Percentiles rank a stretch among this genome's conserved stretches.
Conservation (phyloP, 1,140 invertebrate genomes). For the Drosophila paulistorum region DNA sequence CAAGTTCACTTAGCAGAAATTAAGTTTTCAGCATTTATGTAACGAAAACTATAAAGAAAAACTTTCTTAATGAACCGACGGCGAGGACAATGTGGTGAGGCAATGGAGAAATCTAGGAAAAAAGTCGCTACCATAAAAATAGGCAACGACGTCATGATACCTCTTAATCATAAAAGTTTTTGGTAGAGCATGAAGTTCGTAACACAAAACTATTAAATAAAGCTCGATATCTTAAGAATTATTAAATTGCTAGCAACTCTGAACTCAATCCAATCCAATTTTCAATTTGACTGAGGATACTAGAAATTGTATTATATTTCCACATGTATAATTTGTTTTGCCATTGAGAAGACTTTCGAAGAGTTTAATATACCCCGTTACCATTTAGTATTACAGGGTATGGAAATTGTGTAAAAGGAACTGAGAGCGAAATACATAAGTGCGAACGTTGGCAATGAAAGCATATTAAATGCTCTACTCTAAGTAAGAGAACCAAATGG, state of each 20-base stretch:
- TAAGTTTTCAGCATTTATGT: slow-evolving; percentile 79
- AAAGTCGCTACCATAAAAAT: slow-evolving; percentile 23
- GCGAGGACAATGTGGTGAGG: slow-evolving; percentile 75
- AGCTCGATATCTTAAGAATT: no score
- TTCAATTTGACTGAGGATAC: no score
- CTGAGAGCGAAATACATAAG: slow-evolving; percentile 17
- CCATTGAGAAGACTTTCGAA: not conserved
- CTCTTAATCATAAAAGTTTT: not conserved
- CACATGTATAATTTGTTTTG: no score
- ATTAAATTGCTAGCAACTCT: no score
- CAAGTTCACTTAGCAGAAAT: slow-evolving; percentile 79
- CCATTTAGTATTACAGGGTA: not conserved
- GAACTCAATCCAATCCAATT: no score
- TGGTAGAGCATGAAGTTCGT: not conserved
- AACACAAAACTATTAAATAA: not conserved
- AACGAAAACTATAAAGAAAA: slow-evolving; percentile 79
- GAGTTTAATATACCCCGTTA: not conserved
- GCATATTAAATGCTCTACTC: slow-evolving; percentile 38
- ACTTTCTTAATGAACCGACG: slow-evolving; percentile 71
- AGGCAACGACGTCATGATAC: not conserved
- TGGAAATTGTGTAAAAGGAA: slow-evolving; percentile 8
- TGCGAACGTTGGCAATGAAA: slow-evolving; percentile 37
- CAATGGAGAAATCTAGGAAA: slow-evolving; percentile 55
- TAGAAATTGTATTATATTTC: no score
- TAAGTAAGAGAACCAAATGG: slow-evolving; percentile 3